These are phyloP conservation scores for Proales similis DNA, from an alignment of 1,140 invertebrate species.

Conservation along the genomic window DNA sequence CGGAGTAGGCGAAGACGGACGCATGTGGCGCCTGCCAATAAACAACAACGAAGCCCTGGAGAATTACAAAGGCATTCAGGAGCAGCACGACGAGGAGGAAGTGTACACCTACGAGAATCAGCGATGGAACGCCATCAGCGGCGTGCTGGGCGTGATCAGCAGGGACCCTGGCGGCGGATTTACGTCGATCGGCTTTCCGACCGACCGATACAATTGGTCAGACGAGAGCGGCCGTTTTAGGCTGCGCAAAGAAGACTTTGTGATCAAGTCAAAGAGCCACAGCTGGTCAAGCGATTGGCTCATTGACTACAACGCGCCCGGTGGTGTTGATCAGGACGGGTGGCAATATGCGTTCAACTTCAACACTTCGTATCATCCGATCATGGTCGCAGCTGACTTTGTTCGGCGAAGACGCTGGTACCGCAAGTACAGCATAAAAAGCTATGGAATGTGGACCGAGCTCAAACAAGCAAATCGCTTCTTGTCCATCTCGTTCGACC, in stretches of 20 bases:
- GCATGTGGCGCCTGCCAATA: conserved; percentile 7
- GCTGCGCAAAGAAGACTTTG: conserved; percentile 13
- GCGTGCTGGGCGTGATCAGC: not conserved
- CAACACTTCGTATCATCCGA: not conserved
- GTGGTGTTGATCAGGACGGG: conserved; percentile 15
- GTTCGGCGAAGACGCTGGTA: conserved; percentile 18
- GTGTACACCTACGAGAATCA: conserved; percentile 34
- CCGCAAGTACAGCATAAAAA: conserved; percentile 6
- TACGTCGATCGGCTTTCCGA: conserved; percentile 11
- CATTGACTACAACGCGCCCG: conserved; percentile 7
- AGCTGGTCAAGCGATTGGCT: conserved; percentile 13
- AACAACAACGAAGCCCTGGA: not conserved
- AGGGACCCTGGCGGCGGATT: too few relatives aligned
- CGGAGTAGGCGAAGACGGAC: conserved; percentile 30
- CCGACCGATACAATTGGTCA: conserved; percentile 18
- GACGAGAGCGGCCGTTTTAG: conserved; percentile 25
- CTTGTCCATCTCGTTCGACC: conserved; percentile 14
- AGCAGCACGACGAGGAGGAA: conserved; percentile 17
- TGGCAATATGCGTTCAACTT: conserved; percentile 36
- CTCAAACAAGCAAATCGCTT: conserved; percentile 10
- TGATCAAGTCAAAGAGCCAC: conserved; percentile 10
- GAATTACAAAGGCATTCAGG: conserved; percentile 19
- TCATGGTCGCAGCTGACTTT: conserved; percentile 22
- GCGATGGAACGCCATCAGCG: conserved; percentile 13
- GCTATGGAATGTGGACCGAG: conserved; percentile 23